phyloP scores from a whole-genome alignment of 2,113 vertebrate genomes.

The Xenopus tropicalis region DNA sequence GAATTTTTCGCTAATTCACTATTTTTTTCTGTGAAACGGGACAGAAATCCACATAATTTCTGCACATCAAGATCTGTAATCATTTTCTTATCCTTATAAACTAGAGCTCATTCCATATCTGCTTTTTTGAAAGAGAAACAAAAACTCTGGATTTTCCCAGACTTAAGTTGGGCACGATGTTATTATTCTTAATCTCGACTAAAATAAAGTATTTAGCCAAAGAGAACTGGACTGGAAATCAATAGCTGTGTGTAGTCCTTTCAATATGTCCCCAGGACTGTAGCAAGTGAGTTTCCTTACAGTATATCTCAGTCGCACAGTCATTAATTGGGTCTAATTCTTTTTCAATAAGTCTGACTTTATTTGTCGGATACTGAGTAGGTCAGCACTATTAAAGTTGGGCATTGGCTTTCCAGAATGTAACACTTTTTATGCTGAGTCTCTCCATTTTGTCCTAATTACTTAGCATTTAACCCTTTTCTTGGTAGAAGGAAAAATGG shows the following conservation, averaged over 20 bases:
- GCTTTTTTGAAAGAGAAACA: neutral
- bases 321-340: conserved; percentile 56
- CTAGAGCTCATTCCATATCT: too few relatives aligned
- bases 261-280: conserved; percentile 44
- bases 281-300: conserved; percentile 29
- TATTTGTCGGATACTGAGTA: conserved; percentile 38
- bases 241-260: conserved; percentile 40
- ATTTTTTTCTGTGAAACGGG: too few relatives aligned
- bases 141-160: neutral
- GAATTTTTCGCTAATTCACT: too few relatives aligned
- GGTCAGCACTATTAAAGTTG: conserved; percentile 32
- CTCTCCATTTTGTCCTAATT: too few relatives aligned
- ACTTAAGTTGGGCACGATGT: neutral
- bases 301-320: conserved; percentile 42
- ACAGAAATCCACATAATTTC: too few relatives aligned
- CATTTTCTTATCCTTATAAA: too few relatives aligned
- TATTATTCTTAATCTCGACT: conserved; percentile 22
- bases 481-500: too few relatives aligned
- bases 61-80: too few relatives aligned
- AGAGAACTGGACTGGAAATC: conserved; percentile 42
- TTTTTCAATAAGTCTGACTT: conserved; percentile 48
- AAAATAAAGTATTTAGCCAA: conserved; percentile 23
- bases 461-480: too few relatives aligned
- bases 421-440: conserved; percentile 23
- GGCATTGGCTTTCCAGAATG: conserved; percentile 2